Percentiles rank a stretch among this genome's conserved stretches.
These are phyloP conservation scores for Drosophila cognata DNA, from an alignment of 2,888 invertebrate species.

Conservation along the genomic window DNA sequence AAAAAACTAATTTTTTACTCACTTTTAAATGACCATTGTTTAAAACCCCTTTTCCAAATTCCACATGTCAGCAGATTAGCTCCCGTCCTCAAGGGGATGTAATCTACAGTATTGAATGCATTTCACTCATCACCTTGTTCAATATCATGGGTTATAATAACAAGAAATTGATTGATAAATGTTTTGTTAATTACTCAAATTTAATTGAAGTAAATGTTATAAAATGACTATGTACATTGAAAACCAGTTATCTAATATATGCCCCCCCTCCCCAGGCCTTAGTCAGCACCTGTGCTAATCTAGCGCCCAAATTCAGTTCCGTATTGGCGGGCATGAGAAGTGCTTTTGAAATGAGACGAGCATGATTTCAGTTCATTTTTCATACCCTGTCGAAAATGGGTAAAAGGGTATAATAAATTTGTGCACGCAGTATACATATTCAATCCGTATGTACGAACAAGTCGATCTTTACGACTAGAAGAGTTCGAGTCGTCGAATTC, in stretches of 20 bases:
- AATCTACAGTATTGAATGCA: background rate
- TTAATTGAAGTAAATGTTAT: background rate
- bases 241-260: background rate
- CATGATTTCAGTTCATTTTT: slow-evolving; percentile 64
- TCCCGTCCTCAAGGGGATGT: too few relatives aligned
- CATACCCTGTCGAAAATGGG: background rate
- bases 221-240: background rate
- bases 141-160: background rate
- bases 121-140: background rate
- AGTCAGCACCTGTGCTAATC: slow-evolving; percentile 14
- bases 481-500: background rate
- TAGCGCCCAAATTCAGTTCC: background rate
- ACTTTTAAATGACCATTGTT: background rate
- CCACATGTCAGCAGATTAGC: background rate
- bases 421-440: background rate
- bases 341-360: slow-evolving; percentile 72
- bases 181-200: background rate
- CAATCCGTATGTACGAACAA: background rate
- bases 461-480: background rate
- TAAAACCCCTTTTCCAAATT: background rate
- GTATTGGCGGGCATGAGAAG: slow-evolving; percentile 50
- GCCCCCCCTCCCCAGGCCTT: background rate
- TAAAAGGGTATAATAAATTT: background rate
- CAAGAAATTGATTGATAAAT: background rate
- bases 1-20: background rate